These are phyloP conservation scores for Cercocebus atys DNA, from an alignment of 2,113 vertebrate species.

Conservation along the genomic window DNA sequence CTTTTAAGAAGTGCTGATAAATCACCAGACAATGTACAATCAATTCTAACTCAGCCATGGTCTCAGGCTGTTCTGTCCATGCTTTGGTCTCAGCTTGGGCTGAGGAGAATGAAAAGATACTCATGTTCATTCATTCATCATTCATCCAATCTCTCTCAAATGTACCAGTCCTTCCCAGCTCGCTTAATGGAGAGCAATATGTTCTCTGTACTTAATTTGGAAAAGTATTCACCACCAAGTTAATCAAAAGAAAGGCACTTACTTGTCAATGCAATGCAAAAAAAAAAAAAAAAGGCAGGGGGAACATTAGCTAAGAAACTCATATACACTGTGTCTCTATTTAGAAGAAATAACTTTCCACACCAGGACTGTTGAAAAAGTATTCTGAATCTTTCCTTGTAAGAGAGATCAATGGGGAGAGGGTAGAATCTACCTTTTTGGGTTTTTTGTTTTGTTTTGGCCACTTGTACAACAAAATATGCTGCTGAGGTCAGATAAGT, in stretches of 20 bases:
- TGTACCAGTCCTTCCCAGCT: background rate
- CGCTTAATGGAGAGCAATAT: background rate
- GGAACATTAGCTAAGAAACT: constrained; percentile 70
- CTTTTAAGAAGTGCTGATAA: background rate
- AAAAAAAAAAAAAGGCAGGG: background rate
- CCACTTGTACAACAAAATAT: constrained; percentile 50
- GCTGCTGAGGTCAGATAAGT: constrained; percentile 84
- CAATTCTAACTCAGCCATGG: background rate
- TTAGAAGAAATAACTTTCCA: constrained; percentile 81
- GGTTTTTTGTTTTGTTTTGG: background rate
- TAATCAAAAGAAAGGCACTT: constrained; percentile 56
- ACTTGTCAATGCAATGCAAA: constrained; percentile 29
- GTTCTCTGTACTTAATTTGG: constrained; percentile 47
- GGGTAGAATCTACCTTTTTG: constrained; percentile 4
- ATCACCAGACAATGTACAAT: background rate
- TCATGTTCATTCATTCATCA: background rate
- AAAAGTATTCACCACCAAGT: constrained; percentile 53
- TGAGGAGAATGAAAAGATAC: background rate
- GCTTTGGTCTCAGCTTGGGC: background rate
- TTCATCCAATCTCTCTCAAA: background rate
- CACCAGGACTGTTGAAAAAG: constrained; percentile 64
- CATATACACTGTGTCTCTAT: constrained; percentile 64
- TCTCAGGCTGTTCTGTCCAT: background rate
- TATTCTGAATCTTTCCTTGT: constrained; percentile 76
- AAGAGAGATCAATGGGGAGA: constrained; percentile 63